These are phyloP conservation scores for Tetramorium bicarinatum DNA, from an alignment of 2,888 invertebrate species.

Conservation along the genomic window DNA sequence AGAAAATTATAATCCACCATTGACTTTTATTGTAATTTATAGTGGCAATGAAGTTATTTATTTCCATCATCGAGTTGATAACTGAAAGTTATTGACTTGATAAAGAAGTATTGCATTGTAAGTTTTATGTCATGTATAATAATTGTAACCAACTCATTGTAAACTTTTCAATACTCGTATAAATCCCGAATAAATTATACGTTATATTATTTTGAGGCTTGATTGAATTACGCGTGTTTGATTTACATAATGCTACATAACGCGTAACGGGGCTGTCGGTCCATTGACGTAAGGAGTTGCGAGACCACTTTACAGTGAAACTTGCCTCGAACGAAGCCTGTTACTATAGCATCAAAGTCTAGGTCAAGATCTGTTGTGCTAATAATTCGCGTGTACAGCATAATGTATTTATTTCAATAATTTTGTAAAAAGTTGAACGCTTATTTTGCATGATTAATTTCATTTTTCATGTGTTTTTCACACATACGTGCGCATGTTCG, in stretches of 20 bases:
- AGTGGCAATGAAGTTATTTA: not conserved
- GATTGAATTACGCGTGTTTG: constrained; percentile 16
- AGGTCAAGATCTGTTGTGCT: constrained; percentile 72
- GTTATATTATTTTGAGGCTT: not conserved
- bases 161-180: not conserved
- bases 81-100: not conserved
- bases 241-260: constrained; percentile 57
- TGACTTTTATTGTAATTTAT: not conserved
- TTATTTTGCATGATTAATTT: constrained; percentile 22
- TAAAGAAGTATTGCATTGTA: not conserved
- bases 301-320: constrained; percentile 73
- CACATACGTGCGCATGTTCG: not conserved
- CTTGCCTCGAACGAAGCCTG: constrained; percentile 69
- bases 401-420: not conserved
- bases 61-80: not conserved
- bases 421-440: not conserved
- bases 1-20: not conserved
- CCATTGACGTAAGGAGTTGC: constrained; percentile 72
- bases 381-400: not conserved
- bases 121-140: not conserved
- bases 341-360: constrained; percentile 68
- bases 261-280: constrained; percentile 68
- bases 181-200: not conserved
- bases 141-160: not conserved
- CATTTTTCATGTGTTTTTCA: not conserved